Evolutionary conservation across 2,888 invertebrate species (phyloP).

Genomic region (Trichogramma dendrolimi): DNA sequence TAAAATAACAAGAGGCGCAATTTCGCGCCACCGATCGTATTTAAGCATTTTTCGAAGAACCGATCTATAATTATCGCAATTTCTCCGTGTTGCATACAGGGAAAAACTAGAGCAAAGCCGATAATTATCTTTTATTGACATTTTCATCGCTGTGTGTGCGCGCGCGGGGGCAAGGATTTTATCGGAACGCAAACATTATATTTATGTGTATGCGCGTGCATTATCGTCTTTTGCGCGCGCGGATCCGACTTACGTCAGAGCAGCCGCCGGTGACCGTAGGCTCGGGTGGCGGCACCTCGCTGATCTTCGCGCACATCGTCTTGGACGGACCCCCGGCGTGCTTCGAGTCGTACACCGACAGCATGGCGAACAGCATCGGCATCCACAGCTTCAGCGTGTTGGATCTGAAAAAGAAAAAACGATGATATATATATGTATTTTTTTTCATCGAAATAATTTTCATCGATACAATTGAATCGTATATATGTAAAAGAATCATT

Average conservation of each 20-base stretch:
- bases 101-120: too few species aligned
- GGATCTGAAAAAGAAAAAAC: conserved; percentile 55
- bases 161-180: too few species aligned
- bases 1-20: not conserved
- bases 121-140: too few species aligned
- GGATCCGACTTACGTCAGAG: conserved; percentile 21
- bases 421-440: not conserved
- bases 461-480: too few species aligned
- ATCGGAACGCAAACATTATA: too few species aligned
- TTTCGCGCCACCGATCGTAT: not conserved
- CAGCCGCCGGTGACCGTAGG: conserved; percentile 14
- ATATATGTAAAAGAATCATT: conserved; percentile 38
- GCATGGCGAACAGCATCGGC: conserved; percentile 78
- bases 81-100: too few species aligned
- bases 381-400: conserved; percentile 85
- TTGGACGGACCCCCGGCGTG: conserved; percentile 33
- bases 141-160: too few species aligned
- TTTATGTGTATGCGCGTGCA: too few species aligned
- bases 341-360: conserved; percentile 51
- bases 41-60: not conserved
- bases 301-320: conserved; percentile 26
- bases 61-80: too few species aligned
- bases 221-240: too few species aligned
- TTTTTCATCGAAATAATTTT: too few species aligned
- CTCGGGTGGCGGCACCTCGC: too few species aligned